Percentiles rank a stretch among this genome's conserved stretches.
Conservation (phyloP, 1,140 invertebrate species). For the Drosophila saltans region DNA sequence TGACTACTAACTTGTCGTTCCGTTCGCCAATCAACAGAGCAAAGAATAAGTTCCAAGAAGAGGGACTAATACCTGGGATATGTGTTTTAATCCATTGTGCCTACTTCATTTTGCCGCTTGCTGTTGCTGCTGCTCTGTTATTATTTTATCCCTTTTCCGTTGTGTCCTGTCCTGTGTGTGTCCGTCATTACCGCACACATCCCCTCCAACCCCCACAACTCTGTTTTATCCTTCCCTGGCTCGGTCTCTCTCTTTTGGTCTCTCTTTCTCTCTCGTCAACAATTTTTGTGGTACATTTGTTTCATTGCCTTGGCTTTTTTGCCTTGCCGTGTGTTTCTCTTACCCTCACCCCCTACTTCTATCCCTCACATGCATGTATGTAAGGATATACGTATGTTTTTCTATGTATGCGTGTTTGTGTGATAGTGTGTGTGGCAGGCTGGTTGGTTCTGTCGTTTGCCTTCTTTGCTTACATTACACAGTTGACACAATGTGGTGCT, state of each 20-base stretch:
- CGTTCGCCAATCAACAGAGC: slow-evolving; percentile 4
- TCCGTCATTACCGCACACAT: slow-evolving; percentile 44
- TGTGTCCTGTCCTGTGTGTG: slow-evolving; percentile 70
- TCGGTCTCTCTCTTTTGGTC: background rate
- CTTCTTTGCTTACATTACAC: slow-evolving; percentile 77
- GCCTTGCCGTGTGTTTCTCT: slow-evolving; percentile 60
- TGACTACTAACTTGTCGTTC: slow-evolving; percentile 9
- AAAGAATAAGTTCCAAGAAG: slow-evolving; percentile 21
- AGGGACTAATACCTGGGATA: slow-evolving; percentile 63
- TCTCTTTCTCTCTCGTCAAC: slow-evolving; percentile 64
- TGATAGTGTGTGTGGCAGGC: slow-evolving; percentile 40
- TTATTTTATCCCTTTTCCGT: slow-evolving; percentile 74
- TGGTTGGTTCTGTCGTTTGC: slow-evolving; percentile 43
- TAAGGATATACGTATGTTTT: background rate
- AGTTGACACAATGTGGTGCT: slow-evolving; percentile 74
- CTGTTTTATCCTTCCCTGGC: slow-evolving; percentile 29
- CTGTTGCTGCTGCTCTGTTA: slow-evolving; percentile 57
- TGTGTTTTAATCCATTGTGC: slow-evolving; percentile 67
- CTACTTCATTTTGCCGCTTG: slow-evolving; percentile 32
- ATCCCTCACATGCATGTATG: slow-evolving; percentile 17
- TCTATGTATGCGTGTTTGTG: slow-evolving; percentile 26
- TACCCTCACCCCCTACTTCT: slow-evolving; percentile 4
- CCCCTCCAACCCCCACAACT: slow-evolving; percentile 10
- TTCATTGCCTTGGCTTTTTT: slow-evolving; percentile 77
- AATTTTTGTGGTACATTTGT: slow-evolving; percentile 81